A percentile compares a stretch with the other conserved stretches of the same genome.
phyloP scores from a whole-genome alignment of 1,140 invertebrate species.

The Pemphigus obesinymphae region DNA sequence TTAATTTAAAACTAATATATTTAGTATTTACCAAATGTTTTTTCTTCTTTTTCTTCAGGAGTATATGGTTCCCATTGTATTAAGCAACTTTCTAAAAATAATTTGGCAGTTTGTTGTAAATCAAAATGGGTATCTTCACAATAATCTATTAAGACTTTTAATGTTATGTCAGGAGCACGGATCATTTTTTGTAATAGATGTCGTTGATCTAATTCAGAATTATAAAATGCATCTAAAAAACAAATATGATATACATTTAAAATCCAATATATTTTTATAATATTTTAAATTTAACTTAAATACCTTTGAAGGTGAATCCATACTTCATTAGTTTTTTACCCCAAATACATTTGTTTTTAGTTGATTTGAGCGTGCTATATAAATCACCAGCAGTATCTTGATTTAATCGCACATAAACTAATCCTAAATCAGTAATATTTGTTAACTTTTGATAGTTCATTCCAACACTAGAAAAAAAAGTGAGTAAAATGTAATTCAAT shows the following conservation, averaged over 20 bases:
- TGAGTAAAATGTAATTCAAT: not conserved
- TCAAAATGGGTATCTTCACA: slow-evolving; percentile 50
- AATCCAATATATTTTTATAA: not conserved
- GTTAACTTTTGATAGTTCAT: slow-evolving; percentile 38
- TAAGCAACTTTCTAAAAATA: slow-evolving; percentile 50
- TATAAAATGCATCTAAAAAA: slow-evolving; percentile 46
- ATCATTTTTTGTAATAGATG: slow-evolving; percentile 50
- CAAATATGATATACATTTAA: not conserved
- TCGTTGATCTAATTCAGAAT: slow-evolving; percentile 46
- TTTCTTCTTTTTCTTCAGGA: slow-evolving; percentile 39
- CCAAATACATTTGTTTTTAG: slow-evolving; percentile 44
- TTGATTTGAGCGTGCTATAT: slow-evolving; percentile 15
- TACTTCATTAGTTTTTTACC: slow-evolving; percentile 44
- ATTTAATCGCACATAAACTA: slow-evolving; percentile 29
- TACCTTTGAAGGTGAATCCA: slow-evolving; percentile 45
- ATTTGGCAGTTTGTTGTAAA: slow-evolving; percentile 49
- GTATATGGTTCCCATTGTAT: slow-evolving; percentile 51
- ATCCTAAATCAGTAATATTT: slow-evolving; percentile 35
- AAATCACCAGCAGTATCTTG: not conserved
- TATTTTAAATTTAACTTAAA: not conserved
- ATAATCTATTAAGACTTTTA: slow-evolving; percentile 49
- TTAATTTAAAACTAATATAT: not conserved
- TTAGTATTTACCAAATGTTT: slow-evolving; percentile 40
- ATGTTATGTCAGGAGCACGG: slow-evolving; percentile 45
- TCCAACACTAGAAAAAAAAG: slow-evolving; percentile 10